Evolutionary conservation across 1,140 invertebrate genomes (phyloP), one percentile per base, ranked within the genome.

Genomic region (Colletes latitarsis): DNA sequence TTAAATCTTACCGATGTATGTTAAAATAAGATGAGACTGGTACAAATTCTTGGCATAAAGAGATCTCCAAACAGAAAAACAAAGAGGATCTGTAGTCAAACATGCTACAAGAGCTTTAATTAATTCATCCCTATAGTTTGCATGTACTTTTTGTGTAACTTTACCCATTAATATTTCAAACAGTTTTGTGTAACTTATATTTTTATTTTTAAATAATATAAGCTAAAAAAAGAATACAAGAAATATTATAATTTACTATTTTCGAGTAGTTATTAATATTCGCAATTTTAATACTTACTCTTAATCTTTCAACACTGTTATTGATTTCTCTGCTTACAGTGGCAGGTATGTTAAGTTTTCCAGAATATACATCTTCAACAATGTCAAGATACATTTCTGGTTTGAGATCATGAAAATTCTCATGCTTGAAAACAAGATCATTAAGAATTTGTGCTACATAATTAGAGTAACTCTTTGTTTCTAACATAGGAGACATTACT

Each of bases 401-500:
- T 67, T 88, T 93, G 6, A 95, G 89, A 75, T 91, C 92, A 19
- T 90, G 87, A 9, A 83, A 82, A 52, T 84, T 86, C 6, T 82
- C 85, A 53, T 92, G 85, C 3, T 57, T 78, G n/a, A 53, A 69
- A 9, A 96, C 87, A 9, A 97, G 92, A 63, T 95, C 94, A 55
- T 95, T 95, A 63, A 98, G 93, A 88, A 97, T 96, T 60, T 95
- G 93, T 6, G 96, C 91, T 64, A 96, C 94, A 90, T 96, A 96
- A 78, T 94, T 95, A 9, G 96, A 94, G 83, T 97, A 97, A 85
- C 94, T 95, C 90, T 96, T 96, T 82, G 96, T 90, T 83, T 96
- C 96, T 21, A 97, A 92, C 87, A 96, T 93, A 0, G 96, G 96
- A 46, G 96, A 92, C 95, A 98, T 97, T 14, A 97, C 91, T 80